Conservation (phyloP, 2,113 vertebrate genomes). For the Pachyramphus minor region DNA sequence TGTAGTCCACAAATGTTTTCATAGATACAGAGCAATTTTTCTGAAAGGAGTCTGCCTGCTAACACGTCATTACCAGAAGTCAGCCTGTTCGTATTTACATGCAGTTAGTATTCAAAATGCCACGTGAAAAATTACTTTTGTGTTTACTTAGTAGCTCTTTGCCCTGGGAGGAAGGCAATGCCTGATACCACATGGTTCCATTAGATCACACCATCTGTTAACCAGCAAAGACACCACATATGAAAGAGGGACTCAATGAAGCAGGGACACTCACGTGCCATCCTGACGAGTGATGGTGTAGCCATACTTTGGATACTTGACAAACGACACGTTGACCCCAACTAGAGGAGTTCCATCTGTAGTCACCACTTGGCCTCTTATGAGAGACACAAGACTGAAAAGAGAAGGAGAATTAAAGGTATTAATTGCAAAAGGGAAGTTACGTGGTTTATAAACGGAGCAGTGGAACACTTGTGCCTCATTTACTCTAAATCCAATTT, state of each 20-base stretch:
- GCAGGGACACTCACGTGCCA: conserved; percentile 88
- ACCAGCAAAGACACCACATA: background rate
- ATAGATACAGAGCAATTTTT: conserved; percentile 10
- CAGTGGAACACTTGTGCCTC: background rate
- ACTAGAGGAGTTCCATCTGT: conserved; percentile 96
- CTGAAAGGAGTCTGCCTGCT: conserved; percentile 37
- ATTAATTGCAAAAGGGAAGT: background rate
- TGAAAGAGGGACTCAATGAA: background rate
- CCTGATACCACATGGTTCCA: conserved; percentile 14
- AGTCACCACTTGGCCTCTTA: conserved; percentile 97
- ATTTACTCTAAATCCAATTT: background rate
- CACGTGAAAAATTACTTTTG: conserved; percentile 30
- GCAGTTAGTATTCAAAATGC: conserved; percentile 43
- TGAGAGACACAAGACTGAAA: conserved; percentile 90
- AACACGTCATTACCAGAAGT: background rate
- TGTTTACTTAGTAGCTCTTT: conserved; percentile 30
- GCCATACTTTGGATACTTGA: conserved; percentile 96
- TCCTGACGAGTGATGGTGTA: conserved; percentile 98
- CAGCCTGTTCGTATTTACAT: conserved; percentile 51
- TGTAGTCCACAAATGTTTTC: conserved; percentile 39
- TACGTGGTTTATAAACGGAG: background rate
- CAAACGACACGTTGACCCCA: conserved; percentile 97
- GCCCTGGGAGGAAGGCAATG: conserved; percentile 24
- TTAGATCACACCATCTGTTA: conserved; percentile 16
- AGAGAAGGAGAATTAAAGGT: conserved; percentile 53